These are phyloP conservation scores for Aramus guarauna DNA, from an alignment of 2,113 vertebrate genomes.

Conservation along the genomic window DNA sequence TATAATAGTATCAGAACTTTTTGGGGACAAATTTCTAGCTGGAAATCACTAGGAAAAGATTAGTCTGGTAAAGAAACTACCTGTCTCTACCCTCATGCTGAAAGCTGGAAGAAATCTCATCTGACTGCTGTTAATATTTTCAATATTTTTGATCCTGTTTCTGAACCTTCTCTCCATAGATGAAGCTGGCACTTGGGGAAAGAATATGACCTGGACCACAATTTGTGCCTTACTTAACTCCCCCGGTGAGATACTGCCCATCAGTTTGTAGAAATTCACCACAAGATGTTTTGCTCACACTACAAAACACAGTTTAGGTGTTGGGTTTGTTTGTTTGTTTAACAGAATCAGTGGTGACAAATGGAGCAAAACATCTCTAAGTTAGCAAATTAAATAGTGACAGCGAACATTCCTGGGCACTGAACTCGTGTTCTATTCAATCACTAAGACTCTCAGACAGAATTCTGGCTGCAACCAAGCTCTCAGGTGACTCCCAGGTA, in stretches of 20 bases:
- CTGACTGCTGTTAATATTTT: background rate
- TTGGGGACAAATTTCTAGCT: background rate
- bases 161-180: background rate
- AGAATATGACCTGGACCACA: background rate
- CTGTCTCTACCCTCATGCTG: background rate
- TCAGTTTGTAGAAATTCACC: background rate
- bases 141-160: background rate
- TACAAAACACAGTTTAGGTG: background rate
- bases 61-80: background rate
- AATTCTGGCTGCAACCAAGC: background rate
- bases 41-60: background rate
- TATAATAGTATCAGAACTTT: background rate
- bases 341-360: background rate
- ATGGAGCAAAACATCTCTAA: background rate
- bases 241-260: background rate
- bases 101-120: background rate
- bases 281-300: background rate
- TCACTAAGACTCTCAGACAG: background rate
- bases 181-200: background rate
- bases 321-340: background rate
- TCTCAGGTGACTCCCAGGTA: background rate
- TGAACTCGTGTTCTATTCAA: background rate
- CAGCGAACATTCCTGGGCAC: background rate
- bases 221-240: background rate
- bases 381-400: background rate